Evolutionary conservation across 1,140 invertebrate genomes (phyloP).

Genomic region (Stegodyphus mimosarum): DNA sequence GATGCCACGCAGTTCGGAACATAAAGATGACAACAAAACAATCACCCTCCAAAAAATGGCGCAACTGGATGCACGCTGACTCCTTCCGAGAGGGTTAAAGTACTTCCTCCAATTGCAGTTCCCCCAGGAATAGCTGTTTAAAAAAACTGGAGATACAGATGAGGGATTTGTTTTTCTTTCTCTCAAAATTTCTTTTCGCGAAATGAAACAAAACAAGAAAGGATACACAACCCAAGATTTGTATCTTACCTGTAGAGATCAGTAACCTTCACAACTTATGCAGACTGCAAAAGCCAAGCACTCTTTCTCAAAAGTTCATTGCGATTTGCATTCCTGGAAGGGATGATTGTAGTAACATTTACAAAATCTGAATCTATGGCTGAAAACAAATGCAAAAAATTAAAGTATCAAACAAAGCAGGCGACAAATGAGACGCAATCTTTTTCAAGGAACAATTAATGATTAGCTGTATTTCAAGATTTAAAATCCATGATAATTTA

Average conservation of each 20-base stretch:
- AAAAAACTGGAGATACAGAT: not conserved
- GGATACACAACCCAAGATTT: conserved; percentile 22
- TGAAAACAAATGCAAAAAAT: no score
- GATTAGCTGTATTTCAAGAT: no score
- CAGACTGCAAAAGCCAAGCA: no score
- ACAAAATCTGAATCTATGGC: no score
- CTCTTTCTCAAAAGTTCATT: no score
- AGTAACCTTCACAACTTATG: conserved; percentile 20
- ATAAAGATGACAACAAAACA: conserved; percentile 42
- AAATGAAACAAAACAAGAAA: conserved; percentile 8
- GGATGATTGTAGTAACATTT: no score
- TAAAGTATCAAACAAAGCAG: no score
- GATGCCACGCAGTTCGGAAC: not conserved
- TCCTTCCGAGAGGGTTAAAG: conserved; percentile 37
- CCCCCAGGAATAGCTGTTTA: conserved; percentile 38
- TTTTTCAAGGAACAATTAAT: no score
- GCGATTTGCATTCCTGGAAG: no score
- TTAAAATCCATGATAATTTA: no score
- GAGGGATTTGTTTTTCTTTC: not conserved
- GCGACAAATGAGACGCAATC: no score
- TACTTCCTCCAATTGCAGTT: not conserved
- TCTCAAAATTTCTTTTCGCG: not conserved
- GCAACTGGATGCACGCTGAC: not conserved
- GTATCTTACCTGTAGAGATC: conserved; percentile 40
- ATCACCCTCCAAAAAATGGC: not conserved